phyloP scores from a whole-genome alignment of 2,797 vertebrate species.

The Dryobates pubescens region DNA sequence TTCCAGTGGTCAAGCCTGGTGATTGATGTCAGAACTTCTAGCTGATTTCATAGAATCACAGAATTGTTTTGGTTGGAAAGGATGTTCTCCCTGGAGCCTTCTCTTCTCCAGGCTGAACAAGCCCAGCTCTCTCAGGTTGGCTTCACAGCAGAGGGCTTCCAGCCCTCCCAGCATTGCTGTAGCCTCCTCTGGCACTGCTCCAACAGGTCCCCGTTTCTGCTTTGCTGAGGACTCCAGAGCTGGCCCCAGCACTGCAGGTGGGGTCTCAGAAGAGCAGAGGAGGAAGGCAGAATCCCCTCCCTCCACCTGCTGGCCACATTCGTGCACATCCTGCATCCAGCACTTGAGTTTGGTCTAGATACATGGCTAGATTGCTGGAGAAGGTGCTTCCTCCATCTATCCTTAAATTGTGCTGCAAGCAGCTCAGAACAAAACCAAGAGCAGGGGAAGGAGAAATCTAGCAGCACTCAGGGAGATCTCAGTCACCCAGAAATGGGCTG shows the following conservation, averaged over 20 bases:
- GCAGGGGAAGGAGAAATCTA: not conserved
- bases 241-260: too few species aligned
- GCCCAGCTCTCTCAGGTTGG: too few species aligned
- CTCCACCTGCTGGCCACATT: not conserved
- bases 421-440: not conserved
- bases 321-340: not conserved
- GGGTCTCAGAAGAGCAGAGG: too few species aligned
- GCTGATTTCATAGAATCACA: not conserved
- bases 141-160: too few species aligned
- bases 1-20: not conserved
- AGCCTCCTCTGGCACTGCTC: too few species aligned
- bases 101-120: too few species aligned
- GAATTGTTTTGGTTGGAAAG: too few species aligned
- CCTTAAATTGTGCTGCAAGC: not conserved
- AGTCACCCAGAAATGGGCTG: not conserved
- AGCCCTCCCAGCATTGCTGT: too few species aligned
- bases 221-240: too few species aligned
- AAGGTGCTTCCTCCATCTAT: not conserved
- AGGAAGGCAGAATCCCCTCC: too few species aligned
- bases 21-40: not conserved
- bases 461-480: not conserved
- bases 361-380: not conserved
- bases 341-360: not conserved
- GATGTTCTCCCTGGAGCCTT: too few species aligned
- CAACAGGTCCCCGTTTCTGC: too few species aligned